A percentile compares a stretch with the other conserved stretches of the same genome.
phyloP scores from a whole-genome alignment of 2,888 invertebrate species.

The Hyles lineata region DNA sequence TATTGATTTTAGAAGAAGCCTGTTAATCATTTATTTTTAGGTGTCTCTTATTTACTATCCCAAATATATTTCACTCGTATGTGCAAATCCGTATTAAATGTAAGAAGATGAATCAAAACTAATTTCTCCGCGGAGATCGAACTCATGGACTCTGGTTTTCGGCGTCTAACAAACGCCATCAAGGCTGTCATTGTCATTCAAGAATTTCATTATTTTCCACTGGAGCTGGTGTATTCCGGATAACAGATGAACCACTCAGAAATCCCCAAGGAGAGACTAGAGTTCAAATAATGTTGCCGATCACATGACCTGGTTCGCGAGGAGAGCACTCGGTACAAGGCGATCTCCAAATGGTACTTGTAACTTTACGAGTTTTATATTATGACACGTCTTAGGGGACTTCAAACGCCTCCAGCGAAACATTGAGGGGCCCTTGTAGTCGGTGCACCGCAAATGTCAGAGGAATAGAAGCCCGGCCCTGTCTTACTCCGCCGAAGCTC shows the following conservation, averaged over 20 bases:
- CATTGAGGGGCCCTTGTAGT: constrained; percentile 30
- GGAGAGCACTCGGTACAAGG: constrained; percentile 55
- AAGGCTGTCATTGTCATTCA: neutral
- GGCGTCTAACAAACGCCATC: no score
- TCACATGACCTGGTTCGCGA: constrained; percentile 64
- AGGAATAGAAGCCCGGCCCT: neutral
- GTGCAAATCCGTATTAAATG: neutral
- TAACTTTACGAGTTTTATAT: constrained; percentile 54
- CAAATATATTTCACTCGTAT: neutral
- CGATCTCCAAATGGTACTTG: constrained; percentile 49
- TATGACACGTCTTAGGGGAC: constrained; percentile 55
- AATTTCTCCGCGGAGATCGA: no score
- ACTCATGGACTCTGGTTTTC: no score
- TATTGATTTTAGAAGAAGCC: no score
- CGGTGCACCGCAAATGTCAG: neutral
- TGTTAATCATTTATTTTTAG: neutral
- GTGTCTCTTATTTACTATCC: neutral
- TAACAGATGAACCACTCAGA: neutral
- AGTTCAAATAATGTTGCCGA: constrained; percentile 53
- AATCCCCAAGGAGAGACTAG: constrained; percentile 30
- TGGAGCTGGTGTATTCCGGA: neutral
- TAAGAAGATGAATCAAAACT: neutral
- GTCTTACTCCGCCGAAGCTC: neutral
- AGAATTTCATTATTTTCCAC: neutral
- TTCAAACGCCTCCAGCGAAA: constrained; percentile 44